Evolutionary conservation across 2,113 vertebrate species (phyloP).

Genomic region (Tachysurus vachellii): DNA sequence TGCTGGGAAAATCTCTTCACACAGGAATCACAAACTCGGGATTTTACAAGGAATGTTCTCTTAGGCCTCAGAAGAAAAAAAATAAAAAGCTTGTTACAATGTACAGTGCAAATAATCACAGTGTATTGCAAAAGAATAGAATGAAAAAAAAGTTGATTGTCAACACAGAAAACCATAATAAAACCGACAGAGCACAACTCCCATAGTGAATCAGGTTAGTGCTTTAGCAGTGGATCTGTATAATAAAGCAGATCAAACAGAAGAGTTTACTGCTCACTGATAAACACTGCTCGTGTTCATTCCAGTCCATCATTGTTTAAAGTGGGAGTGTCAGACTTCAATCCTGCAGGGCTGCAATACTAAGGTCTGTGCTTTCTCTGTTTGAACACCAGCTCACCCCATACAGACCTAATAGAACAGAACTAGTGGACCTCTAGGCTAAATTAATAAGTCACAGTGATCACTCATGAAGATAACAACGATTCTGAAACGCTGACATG

Average conservation of each 20-base stretch:
- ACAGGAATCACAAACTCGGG: not conserved
- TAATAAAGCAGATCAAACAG: not conserved
- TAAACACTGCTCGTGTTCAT: slow-evolving; percentile 3
- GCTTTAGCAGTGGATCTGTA: slow-evolving; percentile 23
- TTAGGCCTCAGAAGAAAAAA: not conserved
- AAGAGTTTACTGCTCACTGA: not conserved
- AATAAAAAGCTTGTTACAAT: slow-evolving; percentile 39
- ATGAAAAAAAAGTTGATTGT: slow-evolving; percentile 68
- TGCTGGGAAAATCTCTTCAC: not conserved
- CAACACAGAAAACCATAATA: slow-evolving; percentile 58
- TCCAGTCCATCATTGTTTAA: slow-evolving; percentile 20
- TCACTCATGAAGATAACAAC: not conserved
- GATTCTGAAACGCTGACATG: not conserved
- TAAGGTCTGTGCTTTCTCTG: not conserved
- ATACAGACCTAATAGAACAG: not conserved
- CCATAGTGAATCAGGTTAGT: slow-evolving; percentile 15
- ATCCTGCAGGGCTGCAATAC: not conserved
- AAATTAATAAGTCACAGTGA: not conserved
- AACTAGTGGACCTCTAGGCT: not conserved
- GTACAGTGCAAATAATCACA: slow-evolving; percentile 66
- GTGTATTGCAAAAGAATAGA: slow-evolving; percentile 48
- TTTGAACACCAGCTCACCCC: not conserved
- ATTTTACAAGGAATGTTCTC: slow-evolving; percentile 34
- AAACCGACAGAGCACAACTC: slow-evolving; percentile 24
- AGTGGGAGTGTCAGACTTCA: not conserved